Percentiles rank a stretch among this genome's conserved stretches.
Conservation (phyloP, 2,888 invertebrate genomes). For the Ochropleura plecta region DNA sequence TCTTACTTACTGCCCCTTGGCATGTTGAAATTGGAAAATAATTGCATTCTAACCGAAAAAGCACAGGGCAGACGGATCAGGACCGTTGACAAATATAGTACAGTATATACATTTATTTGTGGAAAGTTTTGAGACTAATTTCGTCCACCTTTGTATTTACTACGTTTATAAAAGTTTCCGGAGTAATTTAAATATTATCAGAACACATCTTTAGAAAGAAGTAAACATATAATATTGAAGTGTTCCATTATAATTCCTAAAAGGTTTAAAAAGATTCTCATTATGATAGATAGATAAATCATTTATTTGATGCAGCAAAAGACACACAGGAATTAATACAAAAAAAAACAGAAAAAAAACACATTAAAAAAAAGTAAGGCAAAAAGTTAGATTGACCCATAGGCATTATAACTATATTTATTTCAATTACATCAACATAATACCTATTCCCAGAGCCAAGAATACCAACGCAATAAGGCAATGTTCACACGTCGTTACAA, state of each 20-base stretch:
- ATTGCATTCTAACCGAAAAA: slow-evolving; percentile 58
- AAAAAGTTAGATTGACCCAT: too few relatives aligned
- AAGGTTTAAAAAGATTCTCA: too few relatives aligned
- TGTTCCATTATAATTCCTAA: too few relatives aligned
- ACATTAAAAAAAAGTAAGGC: too few relatives aligned
- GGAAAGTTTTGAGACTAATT: not conserved
- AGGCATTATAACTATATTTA: not conserved
- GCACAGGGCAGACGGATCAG: slow-evolving; percentile 30
- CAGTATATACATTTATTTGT: not conserved
- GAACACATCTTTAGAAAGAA: not conserved
- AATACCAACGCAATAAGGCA: not conserved
- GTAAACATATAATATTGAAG: too few relatives aligned
- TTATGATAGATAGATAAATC: too few relatives aligned
- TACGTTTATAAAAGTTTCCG: not conserved
- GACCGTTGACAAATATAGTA: slow-evolving; percentile 8
- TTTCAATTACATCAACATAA: not conserved
- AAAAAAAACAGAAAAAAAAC: too few relatives aligned
- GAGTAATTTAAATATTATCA: not conserved
- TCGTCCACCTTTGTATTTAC: not conserved
- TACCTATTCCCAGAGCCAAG: not conserved
- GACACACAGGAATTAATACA: too few relatives aligned
- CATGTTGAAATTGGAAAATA: slow-evolving; percentile 73
- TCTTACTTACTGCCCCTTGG: slow-evolving; percentile 68
- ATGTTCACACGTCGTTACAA: slow-evolving; percentile 21
- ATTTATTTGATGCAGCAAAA: too few relatives aligned